Conservation (phyloP, 2,888 invertebrate genomes). For the Lasioglossum calceatum region DNA sequence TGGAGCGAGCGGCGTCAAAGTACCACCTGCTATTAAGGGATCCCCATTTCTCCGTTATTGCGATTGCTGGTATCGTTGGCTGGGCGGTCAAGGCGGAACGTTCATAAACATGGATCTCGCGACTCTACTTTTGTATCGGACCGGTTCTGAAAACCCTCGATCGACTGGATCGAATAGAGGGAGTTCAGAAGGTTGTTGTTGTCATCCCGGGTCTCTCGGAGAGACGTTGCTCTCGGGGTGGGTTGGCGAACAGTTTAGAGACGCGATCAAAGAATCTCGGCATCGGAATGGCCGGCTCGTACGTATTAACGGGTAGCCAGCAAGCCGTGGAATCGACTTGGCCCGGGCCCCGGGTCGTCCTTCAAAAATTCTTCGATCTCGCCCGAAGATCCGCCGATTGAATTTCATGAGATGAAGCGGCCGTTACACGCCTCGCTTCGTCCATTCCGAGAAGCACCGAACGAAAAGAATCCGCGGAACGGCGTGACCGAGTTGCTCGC, state of each 20-base stretch:
- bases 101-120: slow-evolving; percentile 4
- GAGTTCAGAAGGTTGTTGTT: background rate
- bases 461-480: slow-evolving; percentile 57
- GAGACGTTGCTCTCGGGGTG: background rate
- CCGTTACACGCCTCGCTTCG: slow-evolving; percentile 80
- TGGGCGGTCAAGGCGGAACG: slow-evolving; percentile 74
- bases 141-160: background rate
- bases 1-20: slow-evolving; percentile 90
- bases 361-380: slow-evolving; percentile 72
- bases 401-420: slow-evolving; percentile 82
- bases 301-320: slow-evolving; percentile 62
- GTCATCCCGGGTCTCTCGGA: background rate
- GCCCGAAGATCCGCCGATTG: slow-evolving; percentile 72
- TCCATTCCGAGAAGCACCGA: slow-evolving; percentile 68
- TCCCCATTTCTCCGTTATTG: slow-evolving; percentile 78
- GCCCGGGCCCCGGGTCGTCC: slow-evolving; percentile 58
- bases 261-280: slow-evolving; percentile 40
- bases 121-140: background rate
- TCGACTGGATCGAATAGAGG: background rate
- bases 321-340: slow-evolving; percentile 67
- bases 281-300: slow-evolving; percentile 43
- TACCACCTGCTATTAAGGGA: slow-evolving; percentile 86
- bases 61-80: slow-evolving; percentile 64
- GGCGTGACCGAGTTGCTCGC: slow-evolving; percentile 70
- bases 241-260: background rate